Percentiles rank a stretch among this genome's conserved stretches.
phyloP scores from a whole-genome alignment of 2,113 vertebrate genomes.

The Lates calcarifer region DNA sequence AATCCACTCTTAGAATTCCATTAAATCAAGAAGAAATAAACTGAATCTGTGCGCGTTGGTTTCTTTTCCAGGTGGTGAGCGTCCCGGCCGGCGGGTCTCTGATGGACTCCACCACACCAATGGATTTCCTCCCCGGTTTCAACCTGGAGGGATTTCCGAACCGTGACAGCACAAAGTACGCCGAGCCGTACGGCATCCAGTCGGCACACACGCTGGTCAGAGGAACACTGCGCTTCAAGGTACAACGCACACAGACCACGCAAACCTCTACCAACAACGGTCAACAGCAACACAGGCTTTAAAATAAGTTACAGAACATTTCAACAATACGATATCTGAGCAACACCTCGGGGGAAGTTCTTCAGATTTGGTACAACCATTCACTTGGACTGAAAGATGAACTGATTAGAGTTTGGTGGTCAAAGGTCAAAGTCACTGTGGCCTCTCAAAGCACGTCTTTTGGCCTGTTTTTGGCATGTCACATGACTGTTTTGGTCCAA shows the following conservation, averaged over 20 bases:
- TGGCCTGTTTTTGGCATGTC: too few species aligned
- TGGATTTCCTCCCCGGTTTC: conserved; percentile 95
- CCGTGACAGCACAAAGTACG: conserved; percentile 94
- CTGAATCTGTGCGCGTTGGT: neutral
- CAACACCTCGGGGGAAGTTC: too few species aligned
- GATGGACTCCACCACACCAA: conserved; percentile 86
- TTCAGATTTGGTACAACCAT: too few species aligned
- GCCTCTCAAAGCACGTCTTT: too few species aligned
- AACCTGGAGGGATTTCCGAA: conserved; percentile 97
- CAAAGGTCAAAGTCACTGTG: too few species aligned
- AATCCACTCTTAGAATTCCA: neutral
- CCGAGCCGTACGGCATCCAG: conserved; percentile 90
- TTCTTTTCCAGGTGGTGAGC: conserved; percentile 78
- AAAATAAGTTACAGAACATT: neutral
- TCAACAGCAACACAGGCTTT: neutral
- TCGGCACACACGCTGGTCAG: conserved; percentile 92
- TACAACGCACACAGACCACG: conserved; percentile 52
- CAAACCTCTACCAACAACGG: neutral
- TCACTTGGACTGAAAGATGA: too few species aligned
- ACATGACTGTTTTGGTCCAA: too few species aligned
- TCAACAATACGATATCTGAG: too few species aligned
- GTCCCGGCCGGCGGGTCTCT: conserved; percentile 89
- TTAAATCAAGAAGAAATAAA: neutral
- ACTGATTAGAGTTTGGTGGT: too few species aligned
- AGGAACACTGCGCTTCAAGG: conserved; percentile 95